These are phyloP conservation scores for Acropora tenuis DNA, from an alignment of 64 coral and sea anemone species.

Conservation along the genomic window DNA sequence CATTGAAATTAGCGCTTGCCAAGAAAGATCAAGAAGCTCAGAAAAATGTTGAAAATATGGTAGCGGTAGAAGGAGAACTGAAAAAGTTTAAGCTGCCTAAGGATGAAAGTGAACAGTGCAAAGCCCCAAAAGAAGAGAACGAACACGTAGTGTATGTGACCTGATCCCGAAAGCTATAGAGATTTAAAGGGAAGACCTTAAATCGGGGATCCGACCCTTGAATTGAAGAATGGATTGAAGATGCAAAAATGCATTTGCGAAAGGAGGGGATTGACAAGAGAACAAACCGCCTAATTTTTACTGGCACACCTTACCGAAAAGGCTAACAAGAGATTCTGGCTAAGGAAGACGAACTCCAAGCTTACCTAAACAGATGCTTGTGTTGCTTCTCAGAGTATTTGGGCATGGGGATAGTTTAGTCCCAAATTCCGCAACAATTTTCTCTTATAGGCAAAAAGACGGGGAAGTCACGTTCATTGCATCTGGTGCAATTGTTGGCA, in stretches of 20 bases:
- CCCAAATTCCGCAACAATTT: conserved; percentile 63
- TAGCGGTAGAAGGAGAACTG: neutral
- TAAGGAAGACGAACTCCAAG: conserved; percentile 43
- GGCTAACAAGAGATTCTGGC: conserved; percentile 50
- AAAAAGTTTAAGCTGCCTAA: no score
- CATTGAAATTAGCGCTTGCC: no score
- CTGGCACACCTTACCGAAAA: conserved; percentile 51
- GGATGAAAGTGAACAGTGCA: no score
- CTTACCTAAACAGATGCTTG: conserved; percentile 49
- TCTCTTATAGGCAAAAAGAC: conserved; percentile 56
- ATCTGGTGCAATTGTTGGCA: conserved; percentile 46
- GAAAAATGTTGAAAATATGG: neutral
- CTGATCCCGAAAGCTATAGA: conserved; percentile 44
- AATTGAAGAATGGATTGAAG: conserved; percentile 55
- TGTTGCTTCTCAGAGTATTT: conserved; percentile 62
- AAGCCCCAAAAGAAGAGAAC: no score
- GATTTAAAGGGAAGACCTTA: conserved; percentile 36
- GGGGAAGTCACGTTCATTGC: conserved; percentile 50
- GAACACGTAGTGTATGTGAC: conserved; percentile 15
- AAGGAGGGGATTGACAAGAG: conserved; percentile 35
- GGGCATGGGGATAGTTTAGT: conserved; percentile 62
- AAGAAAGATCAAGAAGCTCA: no score
- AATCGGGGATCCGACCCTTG: conserved; percentile 26
- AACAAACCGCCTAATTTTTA: conserved; percentile 30
- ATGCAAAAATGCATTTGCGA: conserved; percentile 29